Evolutionary conservation across 2,797 vertebrate genomes (phyloP), one percentile per base, ranked within the genome.

Genomic region (Miichthys miiuy): DNA sequence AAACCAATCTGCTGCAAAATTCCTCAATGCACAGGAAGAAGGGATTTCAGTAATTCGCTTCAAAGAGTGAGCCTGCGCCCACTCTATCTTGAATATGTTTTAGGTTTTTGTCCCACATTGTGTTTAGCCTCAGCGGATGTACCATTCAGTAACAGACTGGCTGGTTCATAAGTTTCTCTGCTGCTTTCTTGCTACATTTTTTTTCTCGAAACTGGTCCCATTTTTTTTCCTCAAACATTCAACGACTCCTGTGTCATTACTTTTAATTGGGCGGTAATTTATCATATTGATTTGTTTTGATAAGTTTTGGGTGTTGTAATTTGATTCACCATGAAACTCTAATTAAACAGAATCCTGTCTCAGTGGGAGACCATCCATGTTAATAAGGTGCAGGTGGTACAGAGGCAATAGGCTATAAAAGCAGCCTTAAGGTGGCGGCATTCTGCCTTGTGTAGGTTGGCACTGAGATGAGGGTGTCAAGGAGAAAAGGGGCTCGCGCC

Each of bases 341-440:
- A 78, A 89, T 86, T 79, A 86, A 86, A 75, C 68, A 48, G 21
- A 83, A 61, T 76, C 38, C 63, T 54, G 34, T 82, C 71, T 77
- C 55, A 6, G 56, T 66, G 51, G 79, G 72, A 84, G 62, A 68
- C 60, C 14, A 48, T 79, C 81, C 44, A 25, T 77, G 79, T 79
- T 85, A 81, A 81, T 83, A 79, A 82, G 75, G 66, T 84, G 76
- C 71, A 87, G 74, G 68, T 78, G 81, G 82, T 65, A 64, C 38
- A 44, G 58, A 85, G 55, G 77, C 44, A 27, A 79, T 75, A 27
- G 86, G 77, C 82, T 89, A 74, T 90, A 83, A 72, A 83, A 90
- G 42, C 77, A 27, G 79, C 93, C 95, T 94, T 88, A 94, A 95
- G 95, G 94, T 95, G 95, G 96, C 91, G 90, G 84, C 91, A 94